Percentiles rank a stretch among this genome's conserved stretches.
These are phyloP conservation scores for Loxodonta africana DNA, from an alignment of 2,113 vertebrate genomes.

Conservation along the genomic window DNA sequence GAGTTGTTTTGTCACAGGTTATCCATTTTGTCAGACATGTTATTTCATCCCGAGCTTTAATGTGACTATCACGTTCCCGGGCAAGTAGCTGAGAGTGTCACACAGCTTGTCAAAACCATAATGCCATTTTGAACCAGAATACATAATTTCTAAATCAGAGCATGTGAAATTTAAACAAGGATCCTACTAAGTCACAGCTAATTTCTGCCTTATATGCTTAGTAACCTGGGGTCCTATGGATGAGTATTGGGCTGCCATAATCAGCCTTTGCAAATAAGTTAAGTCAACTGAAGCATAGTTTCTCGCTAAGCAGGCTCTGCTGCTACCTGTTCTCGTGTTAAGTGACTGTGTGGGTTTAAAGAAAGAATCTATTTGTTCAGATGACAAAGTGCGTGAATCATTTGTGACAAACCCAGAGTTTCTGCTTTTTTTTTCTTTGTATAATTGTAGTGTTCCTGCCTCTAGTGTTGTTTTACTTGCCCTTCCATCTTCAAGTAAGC, in stretches of 20 bases:
- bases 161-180: slow-evolving; percentile 37
- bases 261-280: not conserved
- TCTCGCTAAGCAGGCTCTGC: not conserved
- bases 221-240: not conserved
- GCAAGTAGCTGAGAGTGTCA: slow-evolving; percentile 34
- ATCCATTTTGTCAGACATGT: slow-evolving; percentile 75
- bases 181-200: slow-evolving; percentile 19
- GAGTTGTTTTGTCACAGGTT: slow-evolving; percentile 76
- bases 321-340: not conserved
- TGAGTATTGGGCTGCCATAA: not conserved
- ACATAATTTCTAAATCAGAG: slow-evolving; percentile 33
- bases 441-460: not conserved
- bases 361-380: not conserved
- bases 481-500: not conserved
- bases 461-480: not conserved
- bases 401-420: not conserved
- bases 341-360: not conserved
- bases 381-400: not conserved
- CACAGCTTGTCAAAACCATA: slow-evolving; percentile 49
- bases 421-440: not conserved
- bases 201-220: slow-evolving; percentile 24
- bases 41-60: slow-evolving; percentile 75
- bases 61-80: slow-evolving; percentile 65
- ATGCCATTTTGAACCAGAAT: slow-evolving; percentile 61
- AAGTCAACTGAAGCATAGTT: not conserved